These are phyloP conservation scores for Arctia plantaginis DNA, from an alignment of 2,888 invertebrate genomes.

Conservation along the genomic window DNA sequence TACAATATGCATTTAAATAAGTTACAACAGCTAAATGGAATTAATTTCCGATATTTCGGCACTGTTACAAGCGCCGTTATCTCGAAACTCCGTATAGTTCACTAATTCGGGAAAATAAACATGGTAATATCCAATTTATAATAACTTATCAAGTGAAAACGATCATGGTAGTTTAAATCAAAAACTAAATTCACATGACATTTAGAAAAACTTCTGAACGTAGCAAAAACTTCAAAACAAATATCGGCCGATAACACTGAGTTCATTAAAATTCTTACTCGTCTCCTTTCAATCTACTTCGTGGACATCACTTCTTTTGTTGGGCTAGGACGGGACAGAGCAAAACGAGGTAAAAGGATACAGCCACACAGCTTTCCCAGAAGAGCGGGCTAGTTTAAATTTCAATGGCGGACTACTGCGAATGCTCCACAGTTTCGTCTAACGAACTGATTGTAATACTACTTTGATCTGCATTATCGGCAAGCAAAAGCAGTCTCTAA, in stretches of 20 bases:
- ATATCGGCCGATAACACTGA: neutral
- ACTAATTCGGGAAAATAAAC: too few relatives aligned
- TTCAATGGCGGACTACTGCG: conserved; percentile 82
- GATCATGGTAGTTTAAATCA: neutral
- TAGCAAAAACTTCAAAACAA: neutral
- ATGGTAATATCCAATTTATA: neutral
- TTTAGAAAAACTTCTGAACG: neutral
- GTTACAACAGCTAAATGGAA: neutral
- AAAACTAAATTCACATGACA: neutral
- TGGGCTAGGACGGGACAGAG: conserved; percentile 68
- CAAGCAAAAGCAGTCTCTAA: conserved; percentile 51
- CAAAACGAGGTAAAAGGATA: conserved; percentile 64
- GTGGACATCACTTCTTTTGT: conserved; percentile 62
- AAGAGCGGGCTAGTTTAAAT: conserved; percentile 80
- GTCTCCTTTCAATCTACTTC: conserved; percentile 52
- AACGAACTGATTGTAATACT: conserved; percentile 82
- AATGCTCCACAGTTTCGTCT: conserved; percentile 76
- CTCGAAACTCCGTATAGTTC: too few relatives aligned
- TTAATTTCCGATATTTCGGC: too few relatives aligned
- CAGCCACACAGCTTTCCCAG: conserved; percentile 67
- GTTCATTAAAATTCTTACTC: conserved; percentile 1
- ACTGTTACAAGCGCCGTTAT: too few relatives aligned
- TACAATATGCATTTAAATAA: neutral
- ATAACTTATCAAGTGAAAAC: neutral
- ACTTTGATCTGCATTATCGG: conserved; percentile 69